Evolutionary conservation across 2,888 invertebrate species (phyloP).

Genomic region (Nemapogon koenigi): DNA sequence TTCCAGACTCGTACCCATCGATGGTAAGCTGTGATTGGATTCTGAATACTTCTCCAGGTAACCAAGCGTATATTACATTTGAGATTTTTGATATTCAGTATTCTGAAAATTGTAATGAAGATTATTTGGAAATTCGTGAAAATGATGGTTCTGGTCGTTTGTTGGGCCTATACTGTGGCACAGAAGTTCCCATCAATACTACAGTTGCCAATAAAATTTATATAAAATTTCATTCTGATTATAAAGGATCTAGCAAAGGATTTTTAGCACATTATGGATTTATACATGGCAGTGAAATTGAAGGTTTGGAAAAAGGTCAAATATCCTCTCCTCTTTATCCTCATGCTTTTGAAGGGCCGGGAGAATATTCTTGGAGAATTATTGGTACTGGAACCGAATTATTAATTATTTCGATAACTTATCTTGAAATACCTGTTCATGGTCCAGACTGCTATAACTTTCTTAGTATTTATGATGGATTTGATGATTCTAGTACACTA

Average conservation of each 20-base stretch:
- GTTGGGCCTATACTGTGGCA: constrained; percentile 76
- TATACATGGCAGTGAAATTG: constrained; percentile 72
- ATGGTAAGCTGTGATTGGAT: constrained; percentile 80
- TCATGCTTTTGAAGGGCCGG: constrained; percentile 35
- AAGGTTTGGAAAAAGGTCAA: constrained; percentile 67
- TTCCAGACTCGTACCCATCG: constrained; percentile 76
- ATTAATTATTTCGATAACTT: constrained; percentile 28
- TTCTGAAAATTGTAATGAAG: constrained; percentile 79
- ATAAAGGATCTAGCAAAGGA: constrained; percentile 67
- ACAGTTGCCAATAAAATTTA: constrained; percentile 68
- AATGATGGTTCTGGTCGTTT: constrained; percentile 67
- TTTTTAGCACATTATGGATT: constrained; percentile 78
- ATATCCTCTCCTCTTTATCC: constrained; percentile 85
- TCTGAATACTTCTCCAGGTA: constrained; percentile 65
- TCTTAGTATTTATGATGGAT: constrained; percentile 75
- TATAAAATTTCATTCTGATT: constrained; percentile 78
- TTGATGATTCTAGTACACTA: constrained; percentile 66
- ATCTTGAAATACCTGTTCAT: constrained; percentile 34
- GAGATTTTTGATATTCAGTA: constrained; percentile 71
- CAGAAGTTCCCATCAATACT: constrained; percentile 63
- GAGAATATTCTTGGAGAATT: constrained; percentile 74
- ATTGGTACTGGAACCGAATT: constrained; percentile 39
- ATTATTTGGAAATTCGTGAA: constrained; percentile 87
- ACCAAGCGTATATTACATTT: constrained; percentile 70
- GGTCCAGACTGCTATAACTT: constrained; percentile 32